Base-by-base conservation (phyloP, 2,113 vertebrate species). In the Monarcha castaneiventris region DNA sequence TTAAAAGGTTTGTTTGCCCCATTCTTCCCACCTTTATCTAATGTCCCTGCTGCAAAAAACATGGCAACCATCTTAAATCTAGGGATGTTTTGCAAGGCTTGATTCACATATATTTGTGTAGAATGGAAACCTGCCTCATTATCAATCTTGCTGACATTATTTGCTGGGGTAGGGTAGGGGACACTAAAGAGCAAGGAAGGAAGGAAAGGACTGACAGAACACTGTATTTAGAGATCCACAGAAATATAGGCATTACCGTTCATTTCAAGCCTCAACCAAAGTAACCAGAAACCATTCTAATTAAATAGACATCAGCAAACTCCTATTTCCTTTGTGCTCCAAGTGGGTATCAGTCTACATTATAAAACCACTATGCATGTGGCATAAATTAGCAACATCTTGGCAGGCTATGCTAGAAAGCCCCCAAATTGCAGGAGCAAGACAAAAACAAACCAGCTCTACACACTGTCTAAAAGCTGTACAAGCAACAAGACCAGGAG, bases 251-350 rank as follows among this genome's bases (percentile, higher is more conserved):
- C 75, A 90, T 86, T 94, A 91, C 84, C 22, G 16, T 64, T 92
- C 69, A 82, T 91, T 94, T 87, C 77, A 89, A 94, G 77, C 86
- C 94, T 84, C 89, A 87, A 90, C 80, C 93, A 90, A 94, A 96
- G 87, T 83, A 95, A 96, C 95, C 87, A 97, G 82, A 97, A 96
- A 91, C 92, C 88, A 93, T 95, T 63, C 92, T 74, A 94, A 95
- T 90, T 94, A 95, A 96, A 96, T 33, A 91, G 95, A 88, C 93
- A 95, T 96, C 94, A 97, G 82, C 82, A 93, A 97, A 92, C 90
- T 94, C 87, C 59, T 66, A 86, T 93, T 96, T 97, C 90, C 93
- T 94, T 96, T 96, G 92, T 94, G 93, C 75, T 97, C 83, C 90
- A 78, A 93, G 72, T 90, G 75, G 85, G 0, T 94, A 93, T 90